Percentiles rank a stretch among this genome's conserved stretches.
These are phyloP conservation scores for Tipula confusa DNA, from an alignment of 2,888 invertebrate genomes.

Conservation along the genomic window DNA sequence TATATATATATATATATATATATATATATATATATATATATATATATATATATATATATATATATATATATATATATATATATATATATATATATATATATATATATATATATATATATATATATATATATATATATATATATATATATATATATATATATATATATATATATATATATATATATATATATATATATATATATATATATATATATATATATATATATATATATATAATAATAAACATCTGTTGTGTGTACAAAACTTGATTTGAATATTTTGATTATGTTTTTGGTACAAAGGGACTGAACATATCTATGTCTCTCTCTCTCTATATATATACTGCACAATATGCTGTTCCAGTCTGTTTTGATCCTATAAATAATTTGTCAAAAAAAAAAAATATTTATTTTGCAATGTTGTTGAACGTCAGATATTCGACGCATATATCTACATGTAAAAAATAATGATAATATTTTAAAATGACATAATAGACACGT, in stretches of 20 bases:
- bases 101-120: too few relatives aligned
- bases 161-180: too few relatives aligned
- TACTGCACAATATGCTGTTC: background rate
- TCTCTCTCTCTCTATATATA: background rate
- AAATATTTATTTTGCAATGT: background rate
- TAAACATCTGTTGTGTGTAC: background rate
- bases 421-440: background rate
- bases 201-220: too few relatives aligned
- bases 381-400: background rate
- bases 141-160: too few relatives aligned
- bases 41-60: too few relatives aligned
- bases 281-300: background rate
- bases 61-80: too few relatives aligned
- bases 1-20: too few relatives aligned
- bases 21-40: too few relatives aligned
- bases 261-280: constrained; percentile 20
- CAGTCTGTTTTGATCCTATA: background rate
- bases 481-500: background rate
- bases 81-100: too few relatives aligned
- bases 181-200: too few relatives aligned
- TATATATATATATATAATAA: background rate
- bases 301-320: background rate
- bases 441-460: background rate
- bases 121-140: too few relatives aligned
- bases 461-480: background rate